Evolutionary conservation across 2,113 vertebrate genomes (phyloP), one percentile per base, ranked within the genome.

Genomic region (Callipepla californica): DNA sequence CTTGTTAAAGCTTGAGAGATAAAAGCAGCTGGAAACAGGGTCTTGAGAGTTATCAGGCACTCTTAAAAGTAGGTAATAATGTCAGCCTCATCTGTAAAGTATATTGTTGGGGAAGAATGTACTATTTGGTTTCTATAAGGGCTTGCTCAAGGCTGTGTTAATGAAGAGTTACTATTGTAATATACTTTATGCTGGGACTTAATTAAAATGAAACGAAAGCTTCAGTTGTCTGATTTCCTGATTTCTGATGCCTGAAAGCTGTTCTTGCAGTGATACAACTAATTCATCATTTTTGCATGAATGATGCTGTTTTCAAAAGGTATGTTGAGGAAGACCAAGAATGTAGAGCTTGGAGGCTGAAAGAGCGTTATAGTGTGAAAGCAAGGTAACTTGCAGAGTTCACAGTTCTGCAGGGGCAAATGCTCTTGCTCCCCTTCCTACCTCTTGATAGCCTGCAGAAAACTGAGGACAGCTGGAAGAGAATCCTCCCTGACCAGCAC

Each of bases 181-280:
- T 83, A 9, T 48, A 78, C 93, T 93, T 92, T 95, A 70, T 11
- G 6, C 61, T 66, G 76, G 44, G 44, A 82, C 81, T 92, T 92
- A 96, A 94, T 92, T 94, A n/a, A 85, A 94, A 30, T 85, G 94
- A 92, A 93, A 85, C 94, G 79, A 91, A 74, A 80, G 76, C 79
- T 82, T 89, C 48, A 85, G 68, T 91, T 96, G 59, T 90, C 47
- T 93, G 81, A 78, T 79, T 96, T 96, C 72, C 26, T 65, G 36
- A 75, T 90, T 96, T 96, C 79, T 94, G 72, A 10, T 90, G 87
- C 79, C 76, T 51, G 80, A 94, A 77, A 92, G 87, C 89, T 90
- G 19, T 94, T 95, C 75, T 38, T 93, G 87, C 47, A 81, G 59
- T 7, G 2, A 51, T 59, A 75, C 75, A 90, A 75, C 73, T 80